Conservation (phyloP, 1,140 invertebrate genomes). For the Gonioctena quinquepunctata region DNA sequence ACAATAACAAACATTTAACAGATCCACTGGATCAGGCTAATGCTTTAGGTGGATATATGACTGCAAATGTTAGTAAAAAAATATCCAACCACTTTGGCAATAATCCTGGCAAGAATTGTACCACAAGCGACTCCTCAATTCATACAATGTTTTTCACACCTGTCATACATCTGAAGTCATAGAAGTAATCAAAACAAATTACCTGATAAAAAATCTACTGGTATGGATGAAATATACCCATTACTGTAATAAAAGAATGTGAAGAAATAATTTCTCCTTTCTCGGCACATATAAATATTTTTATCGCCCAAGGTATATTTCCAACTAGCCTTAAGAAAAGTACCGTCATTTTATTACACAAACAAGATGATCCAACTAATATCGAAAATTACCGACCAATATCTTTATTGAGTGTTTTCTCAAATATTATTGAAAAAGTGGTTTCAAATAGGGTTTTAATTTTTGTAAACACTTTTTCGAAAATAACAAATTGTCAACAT, state of each 20-base stretch:
- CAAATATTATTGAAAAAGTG: no score
- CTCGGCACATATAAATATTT: not conserved
- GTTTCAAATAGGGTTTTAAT: slow-evolving; percentile 3
- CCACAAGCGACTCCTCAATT: slow-evolving; percentile 2
- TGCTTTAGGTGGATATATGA: not conserved
- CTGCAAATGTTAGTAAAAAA: not conserved
- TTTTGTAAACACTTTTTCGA: slow-evolving; percentile 2
- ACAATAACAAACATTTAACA: no score
- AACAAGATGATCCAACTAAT: not conserved
- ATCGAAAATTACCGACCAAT: no score
- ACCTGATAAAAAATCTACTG: not conserved
- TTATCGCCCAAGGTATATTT: no score
- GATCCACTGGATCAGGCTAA: not conserved
- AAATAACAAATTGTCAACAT: no score
- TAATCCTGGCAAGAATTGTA: not conserved
- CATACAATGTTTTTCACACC: not conserved
- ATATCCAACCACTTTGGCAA: no score
- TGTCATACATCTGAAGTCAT: slow-evolving; percentile 1
- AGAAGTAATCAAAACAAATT: not conserved
- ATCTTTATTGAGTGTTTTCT: no score
- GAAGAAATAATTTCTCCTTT: not conserved
- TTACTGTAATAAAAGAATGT: not conserved
- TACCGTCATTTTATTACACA: slow-evolving; percentile 4
- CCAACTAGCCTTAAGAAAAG: slow-evolving; percentile 2
- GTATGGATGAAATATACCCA: slow-evolving; percentile 4